Percentiles rank a stretch among this genome's conserved stretches.
Evolutionary conservation across 2,888 invertebrate genomes (phyloP).

Genomic region (Iselma pallidipennis): DNA sequence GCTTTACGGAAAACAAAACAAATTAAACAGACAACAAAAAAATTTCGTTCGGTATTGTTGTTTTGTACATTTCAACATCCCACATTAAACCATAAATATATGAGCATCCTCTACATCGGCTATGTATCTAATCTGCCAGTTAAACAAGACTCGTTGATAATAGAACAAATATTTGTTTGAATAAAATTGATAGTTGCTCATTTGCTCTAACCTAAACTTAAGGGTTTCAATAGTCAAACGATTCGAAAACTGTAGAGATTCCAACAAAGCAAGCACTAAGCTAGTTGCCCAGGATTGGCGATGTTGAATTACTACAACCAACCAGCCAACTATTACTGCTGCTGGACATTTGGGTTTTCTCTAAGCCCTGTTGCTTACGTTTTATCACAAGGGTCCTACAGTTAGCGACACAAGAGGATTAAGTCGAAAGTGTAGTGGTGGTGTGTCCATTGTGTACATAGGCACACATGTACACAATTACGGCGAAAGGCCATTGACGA

Average conservation of each 20-base stretch:
- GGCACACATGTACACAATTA: no score
- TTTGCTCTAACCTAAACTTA: not conserved
- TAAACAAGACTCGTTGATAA: not conserved
- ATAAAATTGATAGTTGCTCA: not conserved
- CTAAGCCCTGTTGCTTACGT: slow-evolving; percentile 39
- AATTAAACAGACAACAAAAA: no score
- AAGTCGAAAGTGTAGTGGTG: slow-evolving; percentile 13
- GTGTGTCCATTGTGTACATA: no score
- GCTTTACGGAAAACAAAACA: no score
- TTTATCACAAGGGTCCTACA: slow-evolving; percentile 36
- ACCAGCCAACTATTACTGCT: no score
- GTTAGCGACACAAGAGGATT: slow-evolving; percentile 40
- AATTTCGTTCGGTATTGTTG: no score
- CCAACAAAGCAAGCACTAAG: not conserved
- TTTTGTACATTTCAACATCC: no score
- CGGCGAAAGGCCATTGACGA: no score
- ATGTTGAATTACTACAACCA: no score
- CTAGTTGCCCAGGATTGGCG: no score
- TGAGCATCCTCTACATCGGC: not conserved
- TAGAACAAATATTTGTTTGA: not conserved
- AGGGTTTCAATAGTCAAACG: not conserved
- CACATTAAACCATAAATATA: no score
- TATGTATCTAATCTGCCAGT: not conserved
- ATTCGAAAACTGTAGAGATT: not conserved
- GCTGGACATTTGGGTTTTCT: not conserved